Base-by-base conservation (phyloP, 2,888 invertebrate species). In the Rhagophthalmus giganteus region DNA sequence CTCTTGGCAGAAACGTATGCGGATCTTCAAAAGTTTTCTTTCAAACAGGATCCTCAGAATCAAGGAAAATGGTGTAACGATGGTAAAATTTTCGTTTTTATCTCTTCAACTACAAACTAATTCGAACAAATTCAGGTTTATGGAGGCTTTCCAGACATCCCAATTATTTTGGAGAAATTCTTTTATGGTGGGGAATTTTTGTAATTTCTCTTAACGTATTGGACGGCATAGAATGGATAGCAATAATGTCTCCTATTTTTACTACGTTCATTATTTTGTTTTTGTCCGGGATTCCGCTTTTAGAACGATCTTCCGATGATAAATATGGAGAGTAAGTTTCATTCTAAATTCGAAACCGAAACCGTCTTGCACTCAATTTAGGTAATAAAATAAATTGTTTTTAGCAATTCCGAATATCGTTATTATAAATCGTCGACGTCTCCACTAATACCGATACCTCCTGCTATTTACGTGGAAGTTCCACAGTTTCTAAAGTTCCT, bases 171-270 rank as follows among this genome's bases (percentile, higher is more conserved):
- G 95, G 95, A 0, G 95, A 95, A 77, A 90, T 94, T 7, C 82
- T 92, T 0, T 80, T 95, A 9, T 94, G 95, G 94, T 90, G 94
- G 89, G 94, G 95, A 2, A 87, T 94, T 63, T 94, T 94, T 70
- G 84, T 90, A 39, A 88, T 94, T 72, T 90, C 93, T 0, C 74
- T 93, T 24, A 92, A 91, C 70, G 88, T 94, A 10, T 84, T 94
- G 62, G 84, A 87, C 65, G 90, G 91, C 10, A 78, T 84, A 20
- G 92, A 94, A 76, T 94, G 91, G 88, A 79, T 91, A 14, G 91
- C 88, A 6, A 85, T 92, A 61, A 79, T 91, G 62, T 93, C 92
- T 9, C 94, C 94, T 3, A 76, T 94, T 49, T 94, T 94, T 73
- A 93, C 90, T 12, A 88, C 88, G 9, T 76, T 89, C 59, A 93